Base-by-base conservation (phyloP, 2,888 invertebrate species). In the Portevinia maculata region DNA sequence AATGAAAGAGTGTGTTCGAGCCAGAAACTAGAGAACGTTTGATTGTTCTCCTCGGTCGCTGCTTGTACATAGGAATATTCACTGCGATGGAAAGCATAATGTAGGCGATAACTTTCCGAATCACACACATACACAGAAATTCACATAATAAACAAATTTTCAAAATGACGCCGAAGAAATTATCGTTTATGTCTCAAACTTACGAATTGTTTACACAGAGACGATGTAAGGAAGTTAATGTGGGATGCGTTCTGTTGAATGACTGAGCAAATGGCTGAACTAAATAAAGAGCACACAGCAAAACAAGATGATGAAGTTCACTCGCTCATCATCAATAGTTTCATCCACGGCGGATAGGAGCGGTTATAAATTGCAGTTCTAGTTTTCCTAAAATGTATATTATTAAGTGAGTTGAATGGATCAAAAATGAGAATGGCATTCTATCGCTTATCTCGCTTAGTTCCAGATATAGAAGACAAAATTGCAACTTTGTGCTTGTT, bases 351-450 rank as follows among this genome's bases (percentile, higher is more conserved):
- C 44, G 17, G n/a, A 3, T 21, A 3, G 59, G 11, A 50, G 21
- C 50, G 44, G 46, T 74, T 74, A 65, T 64, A 64, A 64, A 34
- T 55, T 64, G 74, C 50, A 74, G 48, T 74, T 74, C 48, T 57
- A 65, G 57, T 74, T 65, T 65, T 50, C 48, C 30, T 15, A 41
- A 64, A 74, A 74, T 37, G 55, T 30, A 60, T 52, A n/a, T 19
- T 48, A 9, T 30, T 15, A 4, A 59, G 39, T n/a, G n/a, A n/a
- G n/a, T n/a, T n/a, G n/a, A n/a, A n/a, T n/a, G n/a, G n/a, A n/a
- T n/a, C n/a, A n/a, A n/a, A n/a, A n/a, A n/a, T n/a, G n/a, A n/a
- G n/a, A n/a, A n/a, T n/a, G n/a, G n/a, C n/a, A n/a, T n/a, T n/a
- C n/a, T n/a, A n/a, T n/a, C n/a, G n/a, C n/a, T n/a, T n/a, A n/a